These are phyloP conservation scores for Periparus ater DNA, from an alignment of 2,797 vertebrate genomes.

Conservation along the genomic window DNA sequence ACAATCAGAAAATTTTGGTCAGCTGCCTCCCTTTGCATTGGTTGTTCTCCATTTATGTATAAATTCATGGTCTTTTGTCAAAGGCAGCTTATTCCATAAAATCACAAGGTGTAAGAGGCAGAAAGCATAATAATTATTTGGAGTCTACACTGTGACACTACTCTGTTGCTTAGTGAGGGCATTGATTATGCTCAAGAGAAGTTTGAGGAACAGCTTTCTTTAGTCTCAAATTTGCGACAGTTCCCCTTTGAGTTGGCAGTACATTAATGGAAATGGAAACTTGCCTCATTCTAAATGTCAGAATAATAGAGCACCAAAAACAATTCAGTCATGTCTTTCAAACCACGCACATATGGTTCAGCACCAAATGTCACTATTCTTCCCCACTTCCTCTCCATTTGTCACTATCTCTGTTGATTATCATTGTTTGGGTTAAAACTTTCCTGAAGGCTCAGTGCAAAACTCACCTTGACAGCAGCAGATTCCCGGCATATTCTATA, in stretches of 20 bases:
- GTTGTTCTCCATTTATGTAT: background rate
- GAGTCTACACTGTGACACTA: conserved; percentile 11
- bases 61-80: background rate
- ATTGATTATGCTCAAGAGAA: conserved; percentile 76
- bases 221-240: conserved; percentile 83
- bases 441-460: conserved; percentile 30
- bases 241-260: conserved; percentile 84
- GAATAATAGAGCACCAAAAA: conserved; percentile 85
- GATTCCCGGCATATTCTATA: background rate
- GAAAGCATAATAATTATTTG: conserved; percentile 13
- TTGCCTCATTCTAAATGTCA: conserved; percentile 86
- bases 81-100: background rate
- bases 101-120: background rate
- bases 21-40: background rate
- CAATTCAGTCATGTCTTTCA: conserved; percentile 86
- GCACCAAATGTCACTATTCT: conserved; percentile 84
- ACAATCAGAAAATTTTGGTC: background rate
- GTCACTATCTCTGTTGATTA: conserved; percentile 66
- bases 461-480: conserved; percentile 46
- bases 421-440: conserved; percentile 72
- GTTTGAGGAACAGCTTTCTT: conserved; percentile 85
- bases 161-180: conserved; percentile 71
- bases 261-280: conserved; percentile 86
- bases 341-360: conserved; percentile 86
- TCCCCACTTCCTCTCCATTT: conserved; percentile 70